Percentiles rank a stretch among this genome's conserved stretches.
Conservation (phyloP, 2,888 invertebrate genomes). For the Yponomeuta malinellus region DNA sequence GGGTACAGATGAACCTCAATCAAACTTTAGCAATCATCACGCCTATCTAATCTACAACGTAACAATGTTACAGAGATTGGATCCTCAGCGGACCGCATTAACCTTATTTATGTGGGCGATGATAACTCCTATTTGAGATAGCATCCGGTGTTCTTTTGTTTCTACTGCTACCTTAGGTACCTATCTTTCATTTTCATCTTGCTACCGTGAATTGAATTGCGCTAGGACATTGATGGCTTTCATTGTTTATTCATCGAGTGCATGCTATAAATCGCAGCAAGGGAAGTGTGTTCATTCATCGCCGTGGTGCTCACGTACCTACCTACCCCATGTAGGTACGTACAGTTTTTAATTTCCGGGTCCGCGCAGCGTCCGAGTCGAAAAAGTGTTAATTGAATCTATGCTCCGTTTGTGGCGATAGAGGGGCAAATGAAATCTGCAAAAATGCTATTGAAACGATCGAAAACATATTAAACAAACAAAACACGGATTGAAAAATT, state of each 20-base stretch:
- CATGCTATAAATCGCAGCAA: slow-evolving; percentile 19
- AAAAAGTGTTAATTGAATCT: slow-evolving; percentile 69
- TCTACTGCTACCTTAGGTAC: neutral
- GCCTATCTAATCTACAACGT: slow-evolving; percentile 63
- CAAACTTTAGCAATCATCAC: slow-evolving; percentile 71
- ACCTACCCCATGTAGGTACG: slow-evolving; percentile 26
- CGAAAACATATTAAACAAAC: neutral
- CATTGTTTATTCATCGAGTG: slow-evolving; percentile 17
- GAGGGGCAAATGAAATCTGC: slow-evolving; percentile 9
- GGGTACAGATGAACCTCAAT: slow-evolving; percentile 63
- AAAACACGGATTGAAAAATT: neutral
- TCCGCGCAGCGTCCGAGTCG: slow-evolving; percentile 52
- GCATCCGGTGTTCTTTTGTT: slow-evolving; percentile 1
- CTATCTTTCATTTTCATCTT: slow-evolving; percentile 5
- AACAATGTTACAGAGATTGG: slow-evolving; percentile 63
- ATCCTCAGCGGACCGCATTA: slow-evolving; percentile 54
- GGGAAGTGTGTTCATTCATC: slow-evolving; percentile 15
- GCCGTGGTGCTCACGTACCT: neutral
- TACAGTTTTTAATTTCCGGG: slow-evolving; percentile 70
- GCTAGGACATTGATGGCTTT: slow-evolving; percentile 5
- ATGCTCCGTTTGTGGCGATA: slow-evolving; percentile 34
- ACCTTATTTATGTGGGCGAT: slow-evolving; percentile 49
- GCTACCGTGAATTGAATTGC: neutral
- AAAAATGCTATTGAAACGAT: slow-evolving; percentile 4
- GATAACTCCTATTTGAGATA: slow-evolving; percentile 22